phyloP scores from a whole-genome alignment of 2,113 vertebrate genomes.

The Sylvia atricapilla region DNA sequence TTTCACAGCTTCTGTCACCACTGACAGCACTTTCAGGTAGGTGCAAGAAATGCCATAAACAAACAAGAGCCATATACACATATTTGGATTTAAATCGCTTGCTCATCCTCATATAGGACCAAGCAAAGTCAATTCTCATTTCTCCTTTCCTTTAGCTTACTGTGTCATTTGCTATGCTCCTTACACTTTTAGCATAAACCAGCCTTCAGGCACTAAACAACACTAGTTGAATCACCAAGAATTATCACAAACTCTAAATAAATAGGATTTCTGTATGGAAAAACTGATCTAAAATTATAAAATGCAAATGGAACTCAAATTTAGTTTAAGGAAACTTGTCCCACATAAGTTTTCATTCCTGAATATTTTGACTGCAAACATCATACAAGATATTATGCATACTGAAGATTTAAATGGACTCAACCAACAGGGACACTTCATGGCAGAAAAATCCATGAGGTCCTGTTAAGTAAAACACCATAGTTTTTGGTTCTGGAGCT shows the following conservation, averaged over 20 bases:
- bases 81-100: background rate
- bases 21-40: background rate
- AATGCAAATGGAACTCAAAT: background rate
- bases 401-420: background rate
- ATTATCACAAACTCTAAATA: background rate
- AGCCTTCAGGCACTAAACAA: background rate
- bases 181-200: background rate
- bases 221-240: background rate
- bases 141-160: background rate
- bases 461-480: background rate
- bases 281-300: background rate
- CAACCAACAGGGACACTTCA: background rate
- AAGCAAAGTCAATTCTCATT: background rate
- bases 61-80: background rate
- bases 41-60: background rate
- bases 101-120: background rate
- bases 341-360: background rate
- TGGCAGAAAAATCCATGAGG: background rate
- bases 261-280: background rate
- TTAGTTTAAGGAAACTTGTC: background rate
- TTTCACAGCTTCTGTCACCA: conserved; percentile 16
- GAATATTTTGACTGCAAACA: background rate
- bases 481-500: background rate
- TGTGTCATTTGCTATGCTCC: background rate
- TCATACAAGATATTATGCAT: background rate